These are phyloP conservation scores for Heteromormyrus szaboi DNA, from an alignment of 2,797 vertebrate genomes.

Conservation along the genomic window DNA sequence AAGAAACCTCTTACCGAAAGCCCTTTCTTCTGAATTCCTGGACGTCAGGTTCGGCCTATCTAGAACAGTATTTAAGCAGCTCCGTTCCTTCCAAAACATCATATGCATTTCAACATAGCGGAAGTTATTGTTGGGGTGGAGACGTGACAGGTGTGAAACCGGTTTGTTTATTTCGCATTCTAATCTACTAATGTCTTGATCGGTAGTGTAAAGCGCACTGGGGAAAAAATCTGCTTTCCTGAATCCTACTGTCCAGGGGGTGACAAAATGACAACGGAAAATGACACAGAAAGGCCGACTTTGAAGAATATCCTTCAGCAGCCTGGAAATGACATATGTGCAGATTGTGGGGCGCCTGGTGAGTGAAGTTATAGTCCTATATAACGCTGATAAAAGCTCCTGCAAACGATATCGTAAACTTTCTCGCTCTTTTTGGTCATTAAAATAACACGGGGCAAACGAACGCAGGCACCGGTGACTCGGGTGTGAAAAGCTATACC, in stretches of 20 bases:
- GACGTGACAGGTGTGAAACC: background rate
- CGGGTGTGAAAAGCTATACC: background rate
- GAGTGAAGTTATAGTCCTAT: background rate
- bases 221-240: background rate
- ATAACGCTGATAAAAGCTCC: background rate
- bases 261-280: background rate
- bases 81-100: background rate
- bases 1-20: background rate
- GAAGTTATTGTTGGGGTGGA: background rate
- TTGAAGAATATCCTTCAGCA: background rate
- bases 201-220: background rate
- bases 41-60: background rate
- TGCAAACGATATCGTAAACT: background rate
- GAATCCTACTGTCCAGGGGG: background rate
- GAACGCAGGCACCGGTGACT: background rate
- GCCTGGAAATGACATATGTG: background rate
- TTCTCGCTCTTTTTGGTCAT: background rate
- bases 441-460: background rate
- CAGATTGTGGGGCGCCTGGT: constrained; percentile 5
- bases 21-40: background rate
- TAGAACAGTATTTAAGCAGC: background rate
- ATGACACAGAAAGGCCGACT: background rate
- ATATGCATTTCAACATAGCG: background rate
- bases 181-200: background rate
- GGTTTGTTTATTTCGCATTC: background rate